Base-by-base conservation (phyloP, 2,888 invertebrate species). In the Drosophila conformis region DNA sequence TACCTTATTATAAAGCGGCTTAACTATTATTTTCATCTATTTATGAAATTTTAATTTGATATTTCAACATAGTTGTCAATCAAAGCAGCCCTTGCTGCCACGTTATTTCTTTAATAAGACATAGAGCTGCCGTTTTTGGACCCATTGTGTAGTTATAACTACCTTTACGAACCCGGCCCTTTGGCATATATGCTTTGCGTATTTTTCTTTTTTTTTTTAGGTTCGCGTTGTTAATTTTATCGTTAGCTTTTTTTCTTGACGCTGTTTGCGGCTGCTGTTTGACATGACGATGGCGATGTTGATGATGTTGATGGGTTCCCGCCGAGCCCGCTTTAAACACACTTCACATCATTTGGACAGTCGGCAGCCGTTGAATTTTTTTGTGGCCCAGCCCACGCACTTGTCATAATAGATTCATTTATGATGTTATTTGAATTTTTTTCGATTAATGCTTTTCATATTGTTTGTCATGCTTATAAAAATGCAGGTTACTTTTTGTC, bases 21-120 rank as follows among this genome's bases (percentile, higher is more conserved):
- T 84, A 88, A 80, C 73, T 73, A 80, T 77, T 76, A 78, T 78
- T 86, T 77, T 75, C 70, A 53, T 76, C 80, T 78, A 81, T 86
- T 84, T 89, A 87, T 85, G 78, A 82, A 89, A 81, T 82, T 70
- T 84, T 90, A 87, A 87, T 87, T 87, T 90, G 72, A 90, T 87
- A 90, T 90, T 89, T 90, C 89, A 89, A 90, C 90, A 87, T 78
- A 80, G 90, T 90, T 89, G 91, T 90, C 89, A 90, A 90, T 89
- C 91, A 89, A 66, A 77, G 29, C 25, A 27, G 58, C 31, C 54
- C 38, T 21, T 29, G 29, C 61, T 58, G 57, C 58, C 80, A 52
- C 66, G 35, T 78, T 78, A 56, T 52, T 46, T 64, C 70, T 63
- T 71, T 73, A 74, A 80, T 76, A 81, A 81, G 82, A 74, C 82